A percentile compares a stretch with the other conserved stretches of the same genome.
These are phyloP conservation scores for Caenorhabditis virilis DNA, from an alignment of 2,888 invertebrate genomes.

Conservation along the genomic window DNA sequence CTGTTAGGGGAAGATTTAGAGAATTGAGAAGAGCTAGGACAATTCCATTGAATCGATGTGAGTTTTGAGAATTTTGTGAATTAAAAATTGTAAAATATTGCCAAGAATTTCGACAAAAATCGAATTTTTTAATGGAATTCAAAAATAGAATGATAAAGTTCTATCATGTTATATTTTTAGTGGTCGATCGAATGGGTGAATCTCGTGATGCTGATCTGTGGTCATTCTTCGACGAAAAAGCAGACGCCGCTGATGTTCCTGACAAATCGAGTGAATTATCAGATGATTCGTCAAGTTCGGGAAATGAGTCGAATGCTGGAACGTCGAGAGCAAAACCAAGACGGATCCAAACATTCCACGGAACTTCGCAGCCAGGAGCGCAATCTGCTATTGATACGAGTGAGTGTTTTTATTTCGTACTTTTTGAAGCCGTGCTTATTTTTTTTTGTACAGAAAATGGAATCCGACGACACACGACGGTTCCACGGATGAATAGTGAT, in stretches of 20 bases:
- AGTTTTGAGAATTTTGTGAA: constrained; percentile 6
- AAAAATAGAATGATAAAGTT: no score
- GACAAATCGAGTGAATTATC: constrained; percentile 34
- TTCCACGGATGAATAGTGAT: constrained; percentile 41
- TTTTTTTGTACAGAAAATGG: constrained; percentile 31
- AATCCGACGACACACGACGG: constrained; percentile 49
- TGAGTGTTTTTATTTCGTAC: no score
- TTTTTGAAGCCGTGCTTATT: no score
- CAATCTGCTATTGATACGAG: background rate
- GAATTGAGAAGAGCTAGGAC: constrained; percentile 38
- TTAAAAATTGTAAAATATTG: background rate
- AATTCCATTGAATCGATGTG: constrained; percentile 46
- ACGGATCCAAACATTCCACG: constrained; percentile 49
- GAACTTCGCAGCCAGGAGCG: constrained; percentile 27
- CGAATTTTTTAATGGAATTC: no score
- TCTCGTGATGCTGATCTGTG: constrained; percentile 45
- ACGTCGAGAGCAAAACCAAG: constrained; percentile 20
- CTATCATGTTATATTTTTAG: no score
- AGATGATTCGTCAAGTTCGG: constrained; percentile 42
- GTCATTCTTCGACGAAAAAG: constrained; percentile 46
- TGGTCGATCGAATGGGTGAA: constrained; percentile 43
- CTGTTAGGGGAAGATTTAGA: constrained; percentile 38
- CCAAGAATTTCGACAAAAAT: no score
- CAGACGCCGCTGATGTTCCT: constrained; percentile 29
- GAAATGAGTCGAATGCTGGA: constrained; percentile 10